These are phyloP conservation scores for Ylistrum balloti DNA, from an alignment of 1,140 invertebrate genomes.

Conservation along the genomic window DNA sequence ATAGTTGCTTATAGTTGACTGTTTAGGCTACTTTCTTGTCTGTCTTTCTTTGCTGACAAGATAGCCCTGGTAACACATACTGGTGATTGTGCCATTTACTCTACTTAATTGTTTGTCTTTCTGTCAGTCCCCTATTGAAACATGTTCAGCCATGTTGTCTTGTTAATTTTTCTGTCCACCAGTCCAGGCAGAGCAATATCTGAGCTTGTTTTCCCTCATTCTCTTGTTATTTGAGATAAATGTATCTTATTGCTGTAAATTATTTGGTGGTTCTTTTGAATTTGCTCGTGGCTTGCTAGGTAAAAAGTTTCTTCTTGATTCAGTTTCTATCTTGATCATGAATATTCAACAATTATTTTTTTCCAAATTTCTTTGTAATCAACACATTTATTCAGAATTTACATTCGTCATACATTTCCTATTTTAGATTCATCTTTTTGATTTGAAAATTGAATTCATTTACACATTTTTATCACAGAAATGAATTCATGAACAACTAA, in stretches of 20 bases:
- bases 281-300: background rate
- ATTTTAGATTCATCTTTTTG: background rate
- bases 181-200: background rate
- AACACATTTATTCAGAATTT: slow-evolving; percentile 10
- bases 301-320: slow-evolving; percentile 11
- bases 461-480: slow-evolving; percentile 28
- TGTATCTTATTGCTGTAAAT: background rate
- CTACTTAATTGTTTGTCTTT: background rate
- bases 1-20: too few species aligned
- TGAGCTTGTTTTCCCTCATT: background rate
- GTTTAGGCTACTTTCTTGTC: too few species aligned
- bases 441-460: slow-evolving; percentile 24
- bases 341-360: slow-evolving; percentile 32
- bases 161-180: background rate
- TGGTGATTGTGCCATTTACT: too few species aligned
- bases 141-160: background rate
- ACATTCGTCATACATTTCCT: slow-evolving; percentile 15
- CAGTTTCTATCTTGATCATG: background rate
- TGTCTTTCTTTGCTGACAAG: too few species aligned
- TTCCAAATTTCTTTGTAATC: background rate
- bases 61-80: too few species aligned
- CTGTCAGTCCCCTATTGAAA: background rate
- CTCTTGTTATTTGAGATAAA: background rate
- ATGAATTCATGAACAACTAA: background rate
- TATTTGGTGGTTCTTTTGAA: background rate